These are phyloP conservation scores for Puma concolor DNA, from an alignment of 2,113 vertebrate genomes.

Conservation along the genomic window DNA sequence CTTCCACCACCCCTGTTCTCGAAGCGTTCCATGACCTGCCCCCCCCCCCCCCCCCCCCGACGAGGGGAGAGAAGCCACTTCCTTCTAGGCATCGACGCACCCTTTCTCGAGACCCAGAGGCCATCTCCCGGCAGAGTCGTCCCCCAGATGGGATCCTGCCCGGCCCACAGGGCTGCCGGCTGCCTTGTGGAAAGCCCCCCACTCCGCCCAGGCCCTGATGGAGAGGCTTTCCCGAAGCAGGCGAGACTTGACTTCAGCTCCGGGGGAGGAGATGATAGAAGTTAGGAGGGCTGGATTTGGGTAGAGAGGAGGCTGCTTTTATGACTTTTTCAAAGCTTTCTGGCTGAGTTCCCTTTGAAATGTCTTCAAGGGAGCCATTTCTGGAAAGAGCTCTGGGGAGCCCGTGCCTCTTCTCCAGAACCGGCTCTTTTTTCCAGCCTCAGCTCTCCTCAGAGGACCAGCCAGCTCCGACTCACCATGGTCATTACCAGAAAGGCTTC, in stretches of 20 bases:
- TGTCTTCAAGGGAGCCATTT: slow-evolving; percentile 45
- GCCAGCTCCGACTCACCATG: fast-evolving
- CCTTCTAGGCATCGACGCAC: fast-evolving
- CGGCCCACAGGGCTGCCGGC: too few species aligned
- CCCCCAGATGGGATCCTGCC: not conserved
- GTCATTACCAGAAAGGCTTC: not conserved
- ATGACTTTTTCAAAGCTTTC: not conserved
- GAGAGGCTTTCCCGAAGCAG: not conserved
- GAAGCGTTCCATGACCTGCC: not conserved
- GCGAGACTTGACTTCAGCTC: not conserved
- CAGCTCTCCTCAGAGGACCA: not conserved
- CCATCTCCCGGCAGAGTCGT: not conserved
- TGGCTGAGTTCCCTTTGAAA: slow-evolving; percentile 12
- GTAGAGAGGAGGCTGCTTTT: not conserved
- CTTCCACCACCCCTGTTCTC: not conserved
- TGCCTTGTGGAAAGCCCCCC: not conserved
- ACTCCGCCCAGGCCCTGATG: fast-evolving
- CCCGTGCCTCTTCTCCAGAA: not conserved
- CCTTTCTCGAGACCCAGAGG: not conserved
- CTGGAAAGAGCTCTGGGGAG: slow-evolving; percentile 24
- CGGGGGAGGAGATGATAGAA: not conserved
- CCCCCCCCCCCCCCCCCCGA: too few species aligned
- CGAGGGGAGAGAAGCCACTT: not conserved
- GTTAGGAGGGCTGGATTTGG: not conserved
- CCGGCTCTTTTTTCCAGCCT: not conserved